phyloP scores from a whole-genome alignment of 2,888 invertebrate genomes.

The Aradus depressus region DNA sequence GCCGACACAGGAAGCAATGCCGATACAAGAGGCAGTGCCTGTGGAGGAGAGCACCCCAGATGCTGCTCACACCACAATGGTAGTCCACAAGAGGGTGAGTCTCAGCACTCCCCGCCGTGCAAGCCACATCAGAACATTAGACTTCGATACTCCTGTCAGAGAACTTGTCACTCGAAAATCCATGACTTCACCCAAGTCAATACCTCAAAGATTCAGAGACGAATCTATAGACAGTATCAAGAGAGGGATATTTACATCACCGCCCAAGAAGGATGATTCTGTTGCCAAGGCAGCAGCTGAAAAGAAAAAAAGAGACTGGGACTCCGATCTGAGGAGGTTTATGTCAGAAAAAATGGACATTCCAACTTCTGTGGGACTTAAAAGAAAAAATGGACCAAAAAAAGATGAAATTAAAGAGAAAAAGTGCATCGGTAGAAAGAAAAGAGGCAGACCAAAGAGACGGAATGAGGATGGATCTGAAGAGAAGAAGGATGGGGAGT shows the following conservation, averaged over 20 bases:
- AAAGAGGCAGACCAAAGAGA: background rate
- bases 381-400: slow-evolving; percentile 14
- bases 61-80: no score
- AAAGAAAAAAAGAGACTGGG: slow-evolving; percentile 19
- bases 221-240: slow-evolving; percentile 10
- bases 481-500: background rate
- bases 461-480: background rate
- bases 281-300: background rate
- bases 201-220: no score
- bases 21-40: slow-evolving; percentile 3
- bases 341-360: slow-evolving; percentile 15
- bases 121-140: slow-evolving; percentile 22
- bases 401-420: background rate
- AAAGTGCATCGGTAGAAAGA: background rate
- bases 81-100: no score
- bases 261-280: background rate
- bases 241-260: slow-evolving; percentile 19
- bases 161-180: slow-evolving; percentile 13
- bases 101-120: slow-evolving; percentile 22
- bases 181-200: slow-evolving; percentile 22
- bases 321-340: slow-evolving; percentile 21
- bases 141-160: slow-evolving; percentile 24
- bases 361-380: slow-evolving; percentile 21
- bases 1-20: slow-evolving; percentile 7
- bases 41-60: slow-evolving; percentile 11